These are phyloP conservation scores for Amphiura filiformis DNA, from an alignment of 35 echinoderm and acorn worm species.

Conservation along the genomic window DNA sequence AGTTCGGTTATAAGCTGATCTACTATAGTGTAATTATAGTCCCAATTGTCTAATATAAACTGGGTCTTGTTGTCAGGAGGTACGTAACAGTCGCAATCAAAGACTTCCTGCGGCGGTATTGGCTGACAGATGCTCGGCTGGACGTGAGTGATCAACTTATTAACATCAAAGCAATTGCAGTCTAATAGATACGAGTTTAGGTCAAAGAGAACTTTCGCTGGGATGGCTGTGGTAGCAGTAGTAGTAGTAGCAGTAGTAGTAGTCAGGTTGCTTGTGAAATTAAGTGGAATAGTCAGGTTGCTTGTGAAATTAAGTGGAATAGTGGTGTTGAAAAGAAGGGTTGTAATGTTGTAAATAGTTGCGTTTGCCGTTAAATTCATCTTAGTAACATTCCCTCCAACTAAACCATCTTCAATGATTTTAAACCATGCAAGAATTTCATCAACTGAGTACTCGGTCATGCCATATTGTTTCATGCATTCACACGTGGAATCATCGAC, in stretches of 20 bases:
- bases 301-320: background rate
- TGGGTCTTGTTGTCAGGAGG: slow-evolving; percentile 77
- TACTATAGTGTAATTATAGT: slow-evolving; percentile 63
- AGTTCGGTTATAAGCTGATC: slow-evolving; percentile 45
- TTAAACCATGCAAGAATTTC: too few species aligned
- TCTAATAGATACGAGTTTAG: slow-evolving; percentile 40
- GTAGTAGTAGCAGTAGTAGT: background rate
- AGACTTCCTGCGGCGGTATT: slow-evolving; percentile 21
- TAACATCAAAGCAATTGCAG: slow-evolving; percentile 64
- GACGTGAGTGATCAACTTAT: slow-evolving; percentile 17
- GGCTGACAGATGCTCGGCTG: slow-evolving; percentile 3
- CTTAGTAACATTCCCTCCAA: too few species aligned
- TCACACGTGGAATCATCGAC: slow-evolving; percentile 29
- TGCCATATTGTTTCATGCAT: slow-evolving; percentile 20
- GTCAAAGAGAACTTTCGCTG: background rate
- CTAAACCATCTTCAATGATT: too few species aligned
- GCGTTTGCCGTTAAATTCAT: too few species aligned
- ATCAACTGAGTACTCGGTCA: too few species aligned
- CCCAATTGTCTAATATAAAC: slow-evolving; percentile 68
- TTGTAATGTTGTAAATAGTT: too few species aligned
- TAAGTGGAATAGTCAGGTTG: background rate
- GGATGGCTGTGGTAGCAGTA: background rate
- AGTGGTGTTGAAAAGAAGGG: background rate
- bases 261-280: background rate
- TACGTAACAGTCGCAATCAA: slow-evolving; percentile 68